Evolutionary conservation across 2,113 vertebrate genomes (phyloP).

Genomic region (Vombatus ursinus): DNA sequence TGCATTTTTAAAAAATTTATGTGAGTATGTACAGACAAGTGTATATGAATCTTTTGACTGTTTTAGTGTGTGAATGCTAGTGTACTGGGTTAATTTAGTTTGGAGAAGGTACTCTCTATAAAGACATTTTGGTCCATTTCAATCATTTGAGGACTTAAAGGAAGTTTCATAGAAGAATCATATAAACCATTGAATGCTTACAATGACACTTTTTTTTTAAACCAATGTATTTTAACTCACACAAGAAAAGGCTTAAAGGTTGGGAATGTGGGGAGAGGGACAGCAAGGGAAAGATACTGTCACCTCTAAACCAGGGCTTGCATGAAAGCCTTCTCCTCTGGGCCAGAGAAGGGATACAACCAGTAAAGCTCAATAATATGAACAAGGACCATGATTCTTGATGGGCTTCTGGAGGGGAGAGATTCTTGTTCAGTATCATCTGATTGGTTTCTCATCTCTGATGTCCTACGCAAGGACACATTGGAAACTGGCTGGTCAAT

Average conservation of each 20-base stretch:
- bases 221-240: not conserved
- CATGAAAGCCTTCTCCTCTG: not conserved
- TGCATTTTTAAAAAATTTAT: too few relatives aligned
- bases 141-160: not conserved
- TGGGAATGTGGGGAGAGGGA: not conserved
- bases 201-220: not conserved
- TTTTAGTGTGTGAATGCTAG: not conserved
- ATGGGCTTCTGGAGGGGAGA: not conserved
- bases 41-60: not conserved
- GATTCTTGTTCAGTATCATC: not conserved
- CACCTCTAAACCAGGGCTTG: not conserved
- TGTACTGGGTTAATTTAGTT: not conserved
- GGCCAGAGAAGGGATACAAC: not conserved
- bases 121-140: not conserved
- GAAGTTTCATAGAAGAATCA: not conserved
- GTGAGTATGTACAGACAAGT: not conserved
- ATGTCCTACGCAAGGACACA: not conserved
- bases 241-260: not conserved
- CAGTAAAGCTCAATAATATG: not conserved
- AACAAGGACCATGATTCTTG: not conserved
- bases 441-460: not conserved
- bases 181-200: not conserved
- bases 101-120: not conserved
- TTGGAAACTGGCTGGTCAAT: not conserved
- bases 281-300: not conserved